Evolutionary conservation across 2,888 invertebrate genomes (phyloP), one percentile per base, ranked within the genome.

Genomic region (Autographa pulchrina): DNA sequence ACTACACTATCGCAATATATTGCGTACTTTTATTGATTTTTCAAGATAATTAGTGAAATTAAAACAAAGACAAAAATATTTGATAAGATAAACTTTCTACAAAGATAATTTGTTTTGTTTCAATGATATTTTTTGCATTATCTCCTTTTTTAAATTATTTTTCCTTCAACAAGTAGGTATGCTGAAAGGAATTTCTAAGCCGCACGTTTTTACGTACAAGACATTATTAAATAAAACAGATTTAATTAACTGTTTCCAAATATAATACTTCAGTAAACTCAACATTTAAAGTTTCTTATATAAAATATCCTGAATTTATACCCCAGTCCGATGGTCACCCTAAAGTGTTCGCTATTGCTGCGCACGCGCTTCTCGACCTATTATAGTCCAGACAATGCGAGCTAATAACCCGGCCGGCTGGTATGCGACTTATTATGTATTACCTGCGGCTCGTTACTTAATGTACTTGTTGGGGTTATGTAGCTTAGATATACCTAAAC

Each of bases 361-460:
- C 88, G 85, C 88, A 85, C 86, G 87, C 89, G 89, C 90, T 86
- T 85, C 85, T 65, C 89, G 88, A 88, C 90, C 92, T 90, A 91
- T 92, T 91, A 92, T 90, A 88, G 89, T 80, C 82, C 88, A 91
- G 88, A 94, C 93, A 94, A 94, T 93, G 90, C 91, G 92, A 91
- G 93, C 91, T 92, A 93, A 93, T 92, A 93, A 93, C 92, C 92
- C 91, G 90, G 83, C 78, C 80, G 83, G 75, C 82, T 86, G 90
- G 90, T 88, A 91, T 87, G 89, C 86, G 85, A 73, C 71, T 68
- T 65, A 68, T 83, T 76, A 77, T 69, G 77, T 78, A 77, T 66
- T 62, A 76, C 65, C 62, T 64, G 43, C 48, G 13, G 59, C 38
- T 25, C 13, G 69, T 82, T 83, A 83, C 83, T 74, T 83, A 83